These are phyloP conservation scores for Zaprionus davidi DNA, from an alignment of 1,140 invertebrate genomes.

Conservation along the genomic window DNA sequence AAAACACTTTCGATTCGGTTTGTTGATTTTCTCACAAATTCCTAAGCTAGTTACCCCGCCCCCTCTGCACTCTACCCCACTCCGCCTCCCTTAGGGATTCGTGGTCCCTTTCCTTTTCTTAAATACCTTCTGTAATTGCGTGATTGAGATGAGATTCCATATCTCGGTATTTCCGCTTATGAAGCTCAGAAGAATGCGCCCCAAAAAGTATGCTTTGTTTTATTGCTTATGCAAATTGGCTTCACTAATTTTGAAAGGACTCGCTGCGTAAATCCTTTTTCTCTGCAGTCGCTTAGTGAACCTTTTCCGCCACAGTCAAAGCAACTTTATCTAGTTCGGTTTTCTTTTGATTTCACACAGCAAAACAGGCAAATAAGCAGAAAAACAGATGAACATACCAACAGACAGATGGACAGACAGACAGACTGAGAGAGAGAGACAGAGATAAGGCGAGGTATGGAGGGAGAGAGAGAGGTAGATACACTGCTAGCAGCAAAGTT, in stretches of 20 bases:
- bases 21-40: slow-evolving; percentile 2
- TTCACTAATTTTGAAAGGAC: slow-evolving; percentile 60
- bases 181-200: slow-evolving; percentile 13
- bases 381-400: background rate
- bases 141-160: slow-evolving; percentile 21
- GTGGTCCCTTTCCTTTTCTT: background rate
- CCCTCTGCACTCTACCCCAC: no score
- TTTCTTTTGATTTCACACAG: slow-evolving; percentile 53
- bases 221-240: slow-evolving; percentile 66
- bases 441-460: background rate
- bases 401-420: background rate
- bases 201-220: slow-evolving; percentile 41
- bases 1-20: slow-evolving; percentile 10
- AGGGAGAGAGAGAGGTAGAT: background rate
- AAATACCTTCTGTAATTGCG: slow-evolving; percentile 19
- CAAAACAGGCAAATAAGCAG: slow-evolving; percentile 1
- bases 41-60: background rate
- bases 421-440: background rate
- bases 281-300: slow-evolving; percentile 41
- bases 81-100: background rate
- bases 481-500: slow-evolving; percentile 29
- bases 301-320: slow-evolving; percentile 27
- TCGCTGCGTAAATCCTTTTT: slow-evolving; percentile 48
- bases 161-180: slow-evolving; percentile 14
- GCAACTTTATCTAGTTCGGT: slow-evolving; percentile 62